Evolutionary conservation across 64 coral and sea anemone species (phyloP).

Genomic region (Pachyseris speciosa): DNA sequence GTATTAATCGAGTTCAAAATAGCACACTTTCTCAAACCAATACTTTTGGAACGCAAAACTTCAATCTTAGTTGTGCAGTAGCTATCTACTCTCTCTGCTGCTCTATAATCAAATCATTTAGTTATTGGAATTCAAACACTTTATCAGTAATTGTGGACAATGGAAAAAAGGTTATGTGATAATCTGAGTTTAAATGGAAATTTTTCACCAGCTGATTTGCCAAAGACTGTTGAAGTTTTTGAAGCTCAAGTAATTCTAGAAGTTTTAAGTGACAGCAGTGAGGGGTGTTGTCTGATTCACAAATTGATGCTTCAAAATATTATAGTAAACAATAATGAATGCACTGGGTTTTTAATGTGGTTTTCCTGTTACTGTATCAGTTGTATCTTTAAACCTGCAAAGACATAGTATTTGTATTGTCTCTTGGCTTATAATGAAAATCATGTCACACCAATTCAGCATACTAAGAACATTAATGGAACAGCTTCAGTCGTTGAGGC

Average conservation of each 20-base stretch:
- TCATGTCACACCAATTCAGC: no score
- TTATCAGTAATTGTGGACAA: constrained; percentile 21
- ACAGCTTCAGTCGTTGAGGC: no score
- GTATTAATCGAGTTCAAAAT: constrained; percentile 22
- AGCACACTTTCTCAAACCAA: neutral
- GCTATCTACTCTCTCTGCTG: constrained; percentile 41
- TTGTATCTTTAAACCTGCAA: no score
- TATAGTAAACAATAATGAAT: no score
- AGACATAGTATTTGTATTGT: no score
- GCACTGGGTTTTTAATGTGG: no score
- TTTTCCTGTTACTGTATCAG: no score
- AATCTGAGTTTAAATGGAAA: neutral
- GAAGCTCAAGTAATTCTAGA: constrained; percentile 50
- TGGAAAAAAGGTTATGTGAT: constrained; percentile 19
- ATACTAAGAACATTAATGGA: no score
- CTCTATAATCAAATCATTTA: constrained; percentile 13
- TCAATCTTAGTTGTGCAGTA: constrained; percentile 41
- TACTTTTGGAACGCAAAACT: neutral
- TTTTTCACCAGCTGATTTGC: neutral
- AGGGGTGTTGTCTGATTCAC: no score
- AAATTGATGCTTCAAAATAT: no score
- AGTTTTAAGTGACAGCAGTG: neutral
- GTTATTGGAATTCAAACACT: constrained; percentile 49
- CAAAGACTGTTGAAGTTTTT: constrained; percentile 15
- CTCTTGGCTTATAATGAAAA: no score